phyloP scores from a whole-genome alignment of 1,140 invertebrate species.

The Drosophila punjabiensis region DNA sequence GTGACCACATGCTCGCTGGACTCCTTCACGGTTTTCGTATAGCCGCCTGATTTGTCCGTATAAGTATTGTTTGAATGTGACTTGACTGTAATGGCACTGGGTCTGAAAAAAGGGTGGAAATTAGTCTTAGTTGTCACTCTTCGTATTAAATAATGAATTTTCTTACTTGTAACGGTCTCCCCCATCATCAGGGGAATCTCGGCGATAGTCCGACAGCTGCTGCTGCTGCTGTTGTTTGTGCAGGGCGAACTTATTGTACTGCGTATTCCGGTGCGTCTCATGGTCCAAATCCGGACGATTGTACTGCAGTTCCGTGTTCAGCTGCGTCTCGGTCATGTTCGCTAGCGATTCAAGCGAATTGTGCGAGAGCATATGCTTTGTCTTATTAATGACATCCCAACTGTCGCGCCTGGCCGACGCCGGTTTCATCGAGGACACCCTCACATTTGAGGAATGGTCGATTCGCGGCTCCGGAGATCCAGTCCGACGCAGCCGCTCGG shows the following conservation, averaged over 20 bases:
- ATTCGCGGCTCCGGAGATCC: constrained; percentile 86
- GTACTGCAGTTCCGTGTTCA: constrained; percentile 86
- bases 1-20: constrained; percentile 82
- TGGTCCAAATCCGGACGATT: constrained; percentile 85
- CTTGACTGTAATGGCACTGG: constrained; percentile 85
- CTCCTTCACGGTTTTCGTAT: constrained; percentile 83
- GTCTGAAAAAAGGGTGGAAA: constrained; percentile 48
- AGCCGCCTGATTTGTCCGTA: constrained; percentile 78
- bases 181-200: constrained; percentile 73
- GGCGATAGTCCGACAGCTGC: constrained; percentile 66
- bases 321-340: constrained; percentile 87
- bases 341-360: constrained; percentile 89
- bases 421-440: constrained; percentile 89
- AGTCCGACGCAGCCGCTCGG: constrained; percentile 76
- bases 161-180: constrained; percentile 76
- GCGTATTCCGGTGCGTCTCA: constrained; percentile 87
- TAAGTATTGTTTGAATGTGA: constrained; percentile 83
- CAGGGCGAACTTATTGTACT: constrained; percentile 87
- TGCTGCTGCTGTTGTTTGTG: constrained; percentile 73
- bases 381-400: constrained; percentile 93
- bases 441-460: constrained; percentile 90
- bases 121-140: not conserved
- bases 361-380: constrained; percentile 90
- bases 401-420: constrained; percentile 89
- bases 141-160: not conserved